Conservation (phyloP, 2,113 vertebrate genomes). For the Pontoporia blainvillei region DNA sequence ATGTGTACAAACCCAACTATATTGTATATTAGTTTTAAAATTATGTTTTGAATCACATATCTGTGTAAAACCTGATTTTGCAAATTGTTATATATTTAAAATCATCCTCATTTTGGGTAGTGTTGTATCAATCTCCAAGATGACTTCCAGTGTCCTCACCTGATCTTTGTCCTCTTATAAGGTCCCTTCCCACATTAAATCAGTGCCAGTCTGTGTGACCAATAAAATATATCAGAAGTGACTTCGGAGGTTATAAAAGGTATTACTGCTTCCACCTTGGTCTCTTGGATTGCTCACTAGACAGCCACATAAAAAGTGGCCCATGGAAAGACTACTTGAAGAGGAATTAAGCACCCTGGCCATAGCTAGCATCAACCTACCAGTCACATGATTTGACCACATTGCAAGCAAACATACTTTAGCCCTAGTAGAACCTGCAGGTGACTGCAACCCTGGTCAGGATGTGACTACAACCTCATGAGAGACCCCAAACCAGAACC, state of each 20-base stretch:
- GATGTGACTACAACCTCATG: not conserved
- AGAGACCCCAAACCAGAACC: not conserved
- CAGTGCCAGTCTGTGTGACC: not conserved
- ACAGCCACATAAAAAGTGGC: not conserved
- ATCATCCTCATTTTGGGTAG: not conserved
- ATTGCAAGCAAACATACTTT: not conserved
- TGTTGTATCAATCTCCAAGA: not conserved
- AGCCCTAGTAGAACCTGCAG: not conserved
- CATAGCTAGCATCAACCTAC: not conserved
- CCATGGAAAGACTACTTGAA: not conserved
- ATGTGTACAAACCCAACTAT: not conserved
- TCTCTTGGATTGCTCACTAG: not conserved
- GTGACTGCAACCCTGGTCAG: not conserved
- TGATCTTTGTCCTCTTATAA: not conserved
- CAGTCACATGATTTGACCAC: not conserved
- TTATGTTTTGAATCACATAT: not conserved
- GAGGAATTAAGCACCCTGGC: not conserved
- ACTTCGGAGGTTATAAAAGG: not conserved
- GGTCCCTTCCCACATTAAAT: not conserved
- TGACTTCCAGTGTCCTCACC: not conserved
- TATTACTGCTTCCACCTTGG: not conserved
- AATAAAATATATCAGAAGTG: not conserved
- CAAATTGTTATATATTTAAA: not conserved
- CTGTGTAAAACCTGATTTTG: not conserved
- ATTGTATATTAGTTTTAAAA: not conserved